These are phyloP conservation scores for Agrochola macilenta DNA, from an alignment of 2,888 invertebrate species.

Conservation along the genomic window DNA sequence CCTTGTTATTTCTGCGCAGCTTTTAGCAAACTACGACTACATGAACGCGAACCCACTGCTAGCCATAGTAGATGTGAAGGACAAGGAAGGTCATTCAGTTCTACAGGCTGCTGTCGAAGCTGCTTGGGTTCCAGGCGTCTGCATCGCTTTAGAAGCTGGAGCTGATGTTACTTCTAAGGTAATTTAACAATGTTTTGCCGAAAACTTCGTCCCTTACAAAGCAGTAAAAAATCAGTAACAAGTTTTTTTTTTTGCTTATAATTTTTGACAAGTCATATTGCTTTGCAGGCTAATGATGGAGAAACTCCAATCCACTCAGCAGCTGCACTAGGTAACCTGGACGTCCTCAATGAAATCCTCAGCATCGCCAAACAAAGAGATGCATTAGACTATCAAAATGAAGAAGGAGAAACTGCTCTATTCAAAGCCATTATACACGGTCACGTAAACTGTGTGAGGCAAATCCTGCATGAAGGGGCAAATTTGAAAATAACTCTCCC, in stretches of 20 bases:
- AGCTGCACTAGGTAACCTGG: conserved; percentile 86
- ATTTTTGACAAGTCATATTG: neutral
- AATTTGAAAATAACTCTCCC: conserved; percentile 83
- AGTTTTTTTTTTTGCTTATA: no score
- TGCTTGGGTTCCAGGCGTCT: conserved; percentile 89
- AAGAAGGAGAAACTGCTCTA: conserved; percentile 87
- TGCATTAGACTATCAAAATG: conserved; percentile 86
- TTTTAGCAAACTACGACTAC: conserved; percentile 82
- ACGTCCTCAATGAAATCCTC: conserved; percentile 88
- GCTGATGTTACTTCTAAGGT: conserved; percentile 88
- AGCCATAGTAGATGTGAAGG: conserved; percentile 86
- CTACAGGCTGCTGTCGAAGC: conserved; percentile 88
- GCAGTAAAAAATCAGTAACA: neutral
- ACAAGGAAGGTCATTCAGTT: conserved; percentile 88
- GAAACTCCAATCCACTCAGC: conserved; percentile 90
- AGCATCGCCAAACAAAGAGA: conserved; percentile 86
- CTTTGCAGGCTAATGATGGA: conserved; percentile 83
- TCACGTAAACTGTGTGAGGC: conserved; percentile 83
- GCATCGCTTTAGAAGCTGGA: conserved; percentile 88
- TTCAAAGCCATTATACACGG: conserved; percentile 85
- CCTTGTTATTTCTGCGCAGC: conserved; percentile 62
- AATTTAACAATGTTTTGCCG: conserved; percentile 3
- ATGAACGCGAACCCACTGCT: conserved; percentile 80
- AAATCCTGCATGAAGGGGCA: conserved; percentile 86
- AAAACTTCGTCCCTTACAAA: neutral